Evolutionary conservation across 2,888 invertebrate genomes (phyloP).

Genomic region (Ichneumoninae sp.): DNA sequence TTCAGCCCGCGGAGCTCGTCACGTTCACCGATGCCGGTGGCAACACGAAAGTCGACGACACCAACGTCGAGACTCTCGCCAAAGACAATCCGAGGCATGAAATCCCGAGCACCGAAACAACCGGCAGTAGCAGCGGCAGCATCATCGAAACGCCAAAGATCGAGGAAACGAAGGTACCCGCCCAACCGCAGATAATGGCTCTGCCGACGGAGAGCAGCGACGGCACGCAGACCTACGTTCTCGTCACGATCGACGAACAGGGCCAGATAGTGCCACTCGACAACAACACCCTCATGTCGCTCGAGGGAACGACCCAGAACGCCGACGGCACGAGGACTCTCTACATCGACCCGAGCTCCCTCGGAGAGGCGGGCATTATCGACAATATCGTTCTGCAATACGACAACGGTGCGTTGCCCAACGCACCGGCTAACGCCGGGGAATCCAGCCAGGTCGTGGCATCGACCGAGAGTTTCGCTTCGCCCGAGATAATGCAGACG

Average conservation of each 20-base stretch:
- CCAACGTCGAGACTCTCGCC: constrained; percentile 64
- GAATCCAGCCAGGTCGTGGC: constrained; percentile 82
- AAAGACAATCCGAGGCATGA: constrained; percentile 66
- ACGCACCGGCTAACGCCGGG: constrained; percentile 73
- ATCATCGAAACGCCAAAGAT: constrained; percentile 73
- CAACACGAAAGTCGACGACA: constrained; percentile 42
- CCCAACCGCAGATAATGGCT: constrained; percentile 89
- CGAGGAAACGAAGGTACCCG: constrained; percentile 76
- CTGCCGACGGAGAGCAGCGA: constrained; percentile 90
- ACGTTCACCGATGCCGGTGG: constrained; percentile 16
- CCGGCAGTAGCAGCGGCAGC: not conserved
- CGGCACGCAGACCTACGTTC: constrained; percentile 90
- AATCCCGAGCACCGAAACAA: constrained; percentile 54
- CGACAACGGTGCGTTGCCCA: constrained; percentile 82
- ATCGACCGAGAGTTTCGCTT: constrained; percentile 73
- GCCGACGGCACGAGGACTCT: constrained; percentile 80
- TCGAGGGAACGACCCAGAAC: constrained; percentile 81
- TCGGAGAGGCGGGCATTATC: constrained; percentile 84
- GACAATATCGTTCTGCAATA: constrained; percentile 86
- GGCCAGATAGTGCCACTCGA: constrained; percentile 90
- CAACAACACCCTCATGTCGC: constrained; percentile 88
- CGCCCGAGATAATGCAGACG: constrained; percentile 75
- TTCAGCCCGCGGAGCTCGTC: constrained; percentile 72
- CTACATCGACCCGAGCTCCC: constrained; percentile 85
- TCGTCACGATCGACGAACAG: constrained; percentile 90